These are phyloP conservation scores for Lagopus muta DNA, from an alignment of 2,113 vertebrate genomes.

Conservation along the genomic window DNA sequence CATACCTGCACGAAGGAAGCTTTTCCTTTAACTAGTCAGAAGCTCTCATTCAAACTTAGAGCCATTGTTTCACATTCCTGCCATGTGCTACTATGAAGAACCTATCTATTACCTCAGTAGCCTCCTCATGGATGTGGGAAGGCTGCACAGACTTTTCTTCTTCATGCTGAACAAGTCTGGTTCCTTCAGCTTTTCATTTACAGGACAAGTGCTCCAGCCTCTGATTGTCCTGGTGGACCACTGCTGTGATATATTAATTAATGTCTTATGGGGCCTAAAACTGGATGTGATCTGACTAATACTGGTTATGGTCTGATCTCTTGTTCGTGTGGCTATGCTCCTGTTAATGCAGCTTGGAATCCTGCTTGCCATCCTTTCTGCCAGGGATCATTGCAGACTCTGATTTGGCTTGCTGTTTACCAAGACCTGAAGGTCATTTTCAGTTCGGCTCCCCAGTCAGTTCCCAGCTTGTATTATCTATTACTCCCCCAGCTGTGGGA, in stretches of 20 bases:
- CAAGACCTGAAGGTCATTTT: neutral
- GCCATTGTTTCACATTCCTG: neutral
- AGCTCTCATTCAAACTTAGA: neutral
- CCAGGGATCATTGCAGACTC: neutral
- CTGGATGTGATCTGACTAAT: neutral
- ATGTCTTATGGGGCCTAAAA: neutral
- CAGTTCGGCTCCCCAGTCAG: neutral
- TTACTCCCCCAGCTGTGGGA: neutral
- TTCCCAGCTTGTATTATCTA: neutral
- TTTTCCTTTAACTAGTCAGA: neutral
- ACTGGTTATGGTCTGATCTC: neutral
- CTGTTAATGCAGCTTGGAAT: neutral
- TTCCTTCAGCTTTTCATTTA: neutral
- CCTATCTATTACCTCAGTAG: neutral
- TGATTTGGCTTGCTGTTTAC: neutral
- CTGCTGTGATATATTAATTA: neutral
- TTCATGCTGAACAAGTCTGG: neutral
- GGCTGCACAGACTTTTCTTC: neutral
- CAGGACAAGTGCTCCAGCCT: neutral
- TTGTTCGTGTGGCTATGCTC: neutral
- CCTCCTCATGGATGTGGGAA: neutral
- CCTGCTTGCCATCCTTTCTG: neutral
- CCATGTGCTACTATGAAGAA: neutral
- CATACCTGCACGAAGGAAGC: neutral
- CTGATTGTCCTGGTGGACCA: neutral